Base-by-base conservation (phyloP, 30 jellyfish, hydroid and myxozoan species). In the Sanderia malayensis region DNA sequence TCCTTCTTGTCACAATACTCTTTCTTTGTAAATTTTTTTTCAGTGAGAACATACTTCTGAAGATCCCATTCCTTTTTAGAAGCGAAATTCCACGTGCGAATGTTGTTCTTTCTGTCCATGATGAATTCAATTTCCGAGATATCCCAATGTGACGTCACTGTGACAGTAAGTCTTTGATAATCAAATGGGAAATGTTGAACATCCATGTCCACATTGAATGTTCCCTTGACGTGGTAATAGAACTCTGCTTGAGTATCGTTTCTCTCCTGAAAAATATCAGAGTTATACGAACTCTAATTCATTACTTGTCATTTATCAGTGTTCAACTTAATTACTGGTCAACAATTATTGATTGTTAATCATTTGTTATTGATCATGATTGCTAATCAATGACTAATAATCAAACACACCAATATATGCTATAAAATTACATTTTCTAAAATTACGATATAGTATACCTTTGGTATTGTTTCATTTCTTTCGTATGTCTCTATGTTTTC, bases 91-190 rank as follows among this genome's bases (percentile, higher is more conserved):
- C 86, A 73, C 32, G 89, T 87, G 8, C 87, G 83, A 31, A 87
- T 87, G 62, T 76, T 87, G n/a, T n/a, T n/a, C n/a, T n/a, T 22
- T 87, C 84, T 17, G 72, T 80, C 62, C 80, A 81, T 9, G 31
- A 59, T 67, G 80, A 86, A 27, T 46, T 46, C 2, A 67, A 75
- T 76, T 85, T 76, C 3, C n/a, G n/a, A n/a, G n/a, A n/a, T n/a
- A n/a, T 84, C 80, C 96, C 96, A 87, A 49, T 85, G 71, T 3
- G 96, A 71, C 37, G 96, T 80, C 37, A 87, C 63, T 57, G 89
- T 80, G 23, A 87, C 74, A 26, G 95, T 64, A 26, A 87, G 78
- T 33, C 85, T 83, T 52, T 87, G 96, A 57, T 87, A 90, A 46
- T 87, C 96, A 73, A 87, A 87, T 26, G 96, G 96, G 47, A 87